Conservation (phyloP, 2,113 vertebrate genomes). For the Pungitius pungitius region DNA sequence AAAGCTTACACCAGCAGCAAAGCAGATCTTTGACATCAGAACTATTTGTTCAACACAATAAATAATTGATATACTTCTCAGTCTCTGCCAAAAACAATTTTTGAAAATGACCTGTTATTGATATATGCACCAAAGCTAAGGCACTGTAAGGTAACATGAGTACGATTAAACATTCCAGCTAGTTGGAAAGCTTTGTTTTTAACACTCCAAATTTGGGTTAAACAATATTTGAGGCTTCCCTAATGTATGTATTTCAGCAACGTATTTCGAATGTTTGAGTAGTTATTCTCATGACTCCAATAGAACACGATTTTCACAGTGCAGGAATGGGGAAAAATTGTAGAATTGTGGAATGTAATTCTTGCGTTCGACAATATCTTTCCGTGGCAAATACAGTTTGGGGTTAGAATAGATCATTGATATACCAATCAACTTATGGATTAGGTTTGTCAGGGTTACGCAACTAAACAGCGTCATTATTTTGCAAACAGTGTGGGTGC, state of each 20-base stretch:
- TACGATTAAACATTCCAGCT: conserved; percentile 2
- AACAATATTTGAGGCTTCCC: not conserved
- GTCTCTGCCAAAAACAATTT: conserved; percentile 34
- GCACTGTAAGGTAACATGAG: not conserved
- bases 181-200: not conserved
- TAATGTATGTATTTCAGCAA: not conserved
- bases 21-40: conserved; percentile 55
- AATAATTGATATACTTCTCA: conserved; percentile 49
- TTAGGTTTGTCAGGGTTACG: not conserved
- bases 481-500: not conserved
- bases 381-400: not conserved
- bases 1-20: conserved; percentile 63
- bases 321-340: not conserved
- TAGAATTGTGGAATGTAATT: too few relatives aligned
- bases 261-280: not conserved
- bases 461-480: not conserved
- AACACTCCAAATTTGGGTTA: not conserved
- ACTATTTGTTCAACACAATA: conserved; percentile 50
- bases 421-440: not conserved
- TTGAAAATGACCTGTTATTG: conserved; percentile 33
- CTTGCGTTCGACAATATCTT: not conserved
- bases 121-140: conserved; percentile 9
- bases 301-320: not conserved
- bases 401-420: too few relatives aligned
- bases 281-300: not conserved